These are phyloP conservation scores for Hirundichthys speculiger DNA, from an alignment of 2,113 vertebrate genomes.

Conservation along the genomic window DNA sequence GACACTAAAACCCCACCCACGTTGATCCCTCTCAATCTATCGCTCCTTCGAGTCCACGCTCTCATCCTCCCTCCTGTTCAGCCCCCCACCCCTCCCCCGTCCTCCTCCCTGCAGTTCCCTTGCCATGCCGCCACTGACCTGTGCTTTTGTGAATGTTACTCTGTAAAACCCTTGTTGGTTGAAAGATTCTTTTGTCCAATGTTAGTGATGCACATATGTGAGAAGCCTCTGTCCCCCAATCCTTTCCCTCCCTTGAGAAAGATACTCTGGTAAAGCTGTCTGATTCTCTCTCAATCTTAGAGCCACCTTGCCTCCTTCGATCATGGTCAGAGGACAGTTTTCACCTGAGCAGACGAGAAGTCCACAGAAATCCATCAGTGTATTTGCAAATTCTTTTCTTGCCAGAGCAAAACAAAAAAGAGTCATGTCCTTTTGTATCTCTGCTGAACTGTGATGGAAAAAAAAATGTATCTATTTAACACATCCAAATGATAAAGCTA, in stretches of 20 bases:
- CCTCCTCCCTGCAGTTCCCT: slow-evolving; percentile 35
- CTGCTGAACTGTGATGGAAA: slow-evolving; percentile 91
- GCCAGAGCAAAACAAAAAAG: slow-evolving; percentile 80
- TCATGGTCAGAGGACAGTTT: slow-evolving; percentile 73
- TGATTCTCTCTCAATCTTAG: slow-evolving; percentile 81
- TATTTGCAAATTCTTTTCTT: slow-evolving; percentile 98
- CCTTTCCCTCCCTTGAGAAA: slow-evolving; percentile 60
- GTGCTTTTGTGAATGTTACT: slow-evolving; percentile 96
- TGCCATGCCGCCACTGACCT: slow-evolving; percentile 79
- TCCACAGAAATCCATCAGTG: slow-evolving; percentile 86
- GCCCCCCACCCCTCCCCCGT: slow-evolving; percentile 26
- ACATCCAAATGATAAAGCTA: slow-evolving; percentile 74
- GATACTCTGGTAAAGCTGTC: slow-evolving; percentile 78
- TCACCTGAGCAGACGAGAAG: slow-evolving; percentile 82
- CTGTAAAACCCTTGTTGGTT: slow-evolving; percentile 90
- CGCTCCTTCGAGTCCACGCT: slow-evolving; percentile 34
- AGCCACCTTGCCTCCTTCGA: slow-evolving; percentile 68
- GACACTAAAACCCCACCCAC: slow-evolving; percentile 51
- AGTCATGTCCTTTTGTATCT: slow-evolving; percentile 92
- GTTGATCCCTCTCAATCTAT: slow-evolving; percentile 43
- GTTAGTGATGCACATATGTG: slow-evolving; percentile 95
- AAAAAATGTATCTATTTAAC: slow-evolving; percentile 85
- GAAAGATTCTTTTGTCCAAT: slow-evolving; percentile 92
- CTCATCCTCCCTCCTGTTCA: slow-evolving; percentile 28
- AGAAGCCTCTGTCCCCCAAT: slow-evolving; percentile 69